Evolutionary conservation across 2,113 vertebrate species (phyloP).

Genomic region (Mormoops blainvillei): DNA sequence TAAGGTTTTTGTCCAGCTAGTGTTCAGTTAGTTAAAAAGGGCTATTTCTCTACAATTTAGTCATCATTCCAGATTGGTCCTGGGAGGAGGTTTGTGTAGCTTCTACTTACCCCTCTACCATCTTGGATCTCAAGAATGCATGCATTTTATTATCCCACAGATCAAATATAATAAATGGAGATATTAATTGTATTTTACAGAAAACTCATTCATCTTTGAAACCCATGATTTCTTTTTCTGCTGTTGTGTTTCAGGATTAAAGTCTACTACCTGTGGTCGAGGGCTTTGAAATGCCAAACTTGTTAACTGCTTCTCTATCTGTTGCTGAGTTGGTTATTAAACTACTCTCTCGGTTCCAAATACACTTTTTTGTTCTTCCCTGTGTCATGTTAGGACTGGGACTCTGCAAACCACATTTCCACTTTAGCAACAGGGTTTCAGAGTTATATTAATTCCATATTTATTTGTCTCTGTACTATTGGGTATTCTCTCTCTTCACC

Average conservation of each 20-base stretch:
- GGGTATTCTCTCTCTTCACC: background rate
- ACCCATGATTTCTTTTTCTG: conserved; percentile 79
- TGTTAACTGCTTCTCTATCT: conserved; percentile 82
- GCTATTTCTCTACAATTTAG: no score
- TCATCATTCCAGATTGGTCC: no score
- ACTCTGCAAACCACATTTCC: no score
- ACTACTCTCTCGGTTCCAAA: no score
- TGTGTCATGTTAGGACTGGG: no score
- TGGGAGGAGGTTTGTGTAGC: no score
- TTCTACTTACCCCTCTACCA: no score
- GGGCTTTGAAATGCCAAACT: conserved; percentile 84
- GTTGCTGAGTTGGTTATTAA: conserved; percentile 65
- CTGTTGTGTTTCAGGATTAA: conserved; percentile 83
- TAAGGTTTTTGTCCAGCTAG: no score
- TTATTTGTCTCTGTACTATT: background rate
- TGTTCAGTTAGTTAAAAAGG: no score
- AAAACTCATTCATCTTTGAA: conserved; percentile 80
- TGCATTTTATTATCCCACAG: background rate
- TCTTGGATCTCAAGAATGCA: background rate
- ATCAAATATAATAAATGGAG: conserved; percentile 18
- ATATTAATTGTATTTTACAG: conserved; percentile 78
- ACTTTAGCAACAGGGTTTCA: background rate
- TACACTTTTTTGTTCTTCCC: no score
- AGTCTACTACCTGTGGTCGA: conserved; percentile 83
- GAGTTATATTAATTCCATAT: background rate